A percentile compares a stretch with the other conserved stretches of the same genome.
Evolutionary conservation across 2,113 vertebrate species (phyloP).

Genomic region (Chamaetylas fuelleborni): DNA sequence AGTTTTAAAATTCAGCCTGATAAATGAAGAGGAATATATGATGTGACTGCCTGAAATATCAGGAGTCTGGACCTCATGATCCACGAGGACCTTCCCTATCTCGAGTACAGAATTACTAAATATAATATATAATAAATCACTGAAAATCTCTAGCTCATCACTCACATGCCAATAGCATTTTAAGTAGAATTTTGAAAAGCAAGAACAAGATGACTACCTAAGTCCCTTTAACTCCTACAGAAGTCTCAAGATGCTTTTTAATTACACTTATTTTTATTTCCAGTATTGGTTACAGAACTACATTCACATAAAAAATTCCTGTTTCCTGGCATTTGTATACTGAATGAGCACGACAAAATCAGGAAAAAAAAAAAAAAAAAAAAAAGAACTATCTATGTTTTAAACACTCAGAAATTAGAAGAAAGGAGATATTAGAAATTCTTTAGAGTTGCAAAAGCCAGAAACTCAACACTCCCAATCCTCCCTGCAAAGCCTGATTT

Average conservation of each 20-base stretch:
- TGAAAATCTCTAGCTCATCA: constrained; percentile 13
- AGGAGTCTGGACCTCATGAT: constrained; percentile 24
- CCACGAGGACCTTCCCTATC: neutral
- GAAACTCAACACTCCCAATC: neutral
- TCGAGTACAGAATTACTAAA: neutral
- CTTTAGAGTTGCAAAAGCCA: neutral
- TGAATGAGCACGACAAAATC: neutral
- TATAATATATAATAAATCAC: neutral
- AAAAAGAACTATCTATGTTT: neutral
- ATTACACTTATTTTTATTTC: neutral
- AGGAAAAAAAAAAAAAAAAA: neutral
- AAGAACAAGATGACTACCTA: neutral
- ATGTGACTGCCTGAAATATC: constrained; percentile 49
- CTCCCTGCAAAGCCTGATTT: neutral
- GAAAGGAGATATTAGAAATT: neutral
- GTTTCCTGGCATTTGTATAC: neutral
- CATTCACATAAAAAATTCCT: neutral
- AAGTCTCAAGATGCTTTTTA: neutral
- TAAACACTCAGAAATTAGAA: neutral
- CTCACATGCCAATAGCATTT: neutral
- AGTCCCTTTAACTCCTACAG: neutral
- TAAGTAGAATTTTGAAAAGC: neutral
- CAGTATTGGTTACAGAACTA: neutral
- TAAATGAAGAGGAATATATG: constrained; percentile 14
- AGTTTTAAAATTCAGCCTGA: constrained; percentile 32